A percentile compares a stretch with the other conserved stretches of the same genome.
Conservation (phyloP, 1,140 invertebrate genomes). For the Hirudo medicinalis region DNA sequence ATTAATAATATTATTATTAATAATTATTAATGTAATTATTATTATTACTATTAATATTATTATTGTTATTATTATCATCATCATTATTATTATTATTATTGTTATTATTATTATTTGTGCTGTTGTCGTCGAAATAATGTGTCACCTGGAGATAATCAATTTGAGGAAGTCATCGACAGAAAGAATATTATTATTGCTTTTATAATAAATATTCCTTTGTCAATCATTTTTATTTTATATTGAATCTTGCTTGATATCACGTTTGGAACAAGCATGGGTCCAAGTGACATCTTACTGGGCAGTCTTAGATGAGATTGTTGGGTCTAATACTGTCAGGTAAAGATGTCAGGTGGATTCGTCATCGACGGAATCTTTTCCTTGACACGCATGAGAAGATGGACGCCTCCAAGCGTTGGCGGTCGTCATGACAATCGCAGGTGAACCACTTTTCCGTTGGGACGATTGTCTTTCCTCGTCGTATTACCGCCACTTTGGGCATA, state of each 20-base stretch:
- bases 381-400: too few relatives aligned
- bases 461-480: neutral
- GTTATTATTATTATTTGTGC: neutral
- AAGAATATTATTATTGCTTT: too few relatives aligned
- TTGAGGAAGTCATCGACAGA: too few relatives aligned
- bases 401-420: too few relatives aligned
- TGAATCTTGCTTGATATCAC: too few relatives aligned
- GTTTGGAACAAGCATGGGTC: too few relatives aligned
- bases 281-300: conserved; percentile 5
- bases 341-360: neutral
- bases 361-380: too few relatives aligned
- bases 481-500: neutral
- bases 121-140: conserved; percentile 4
- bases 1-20: neutral
- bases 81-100: conserved; percentile 11
- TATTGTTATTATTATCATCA: conserved; percentile 7
- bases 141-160: neutral
- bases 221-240: too few relatives aligned
- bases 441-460: neutral
- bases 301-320: conserved; percentile 5
- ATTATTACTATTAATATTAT: conserved; percentile 10
- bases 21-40: neutral
- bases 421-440: too few relatives aligned
- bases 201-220: too few relatives aligned
- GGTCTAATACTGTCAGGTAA: conserved; percentile 12